Conservation (phyloP, 2,888 invertebrate species). For the Chelonus formosanus region DNA sequence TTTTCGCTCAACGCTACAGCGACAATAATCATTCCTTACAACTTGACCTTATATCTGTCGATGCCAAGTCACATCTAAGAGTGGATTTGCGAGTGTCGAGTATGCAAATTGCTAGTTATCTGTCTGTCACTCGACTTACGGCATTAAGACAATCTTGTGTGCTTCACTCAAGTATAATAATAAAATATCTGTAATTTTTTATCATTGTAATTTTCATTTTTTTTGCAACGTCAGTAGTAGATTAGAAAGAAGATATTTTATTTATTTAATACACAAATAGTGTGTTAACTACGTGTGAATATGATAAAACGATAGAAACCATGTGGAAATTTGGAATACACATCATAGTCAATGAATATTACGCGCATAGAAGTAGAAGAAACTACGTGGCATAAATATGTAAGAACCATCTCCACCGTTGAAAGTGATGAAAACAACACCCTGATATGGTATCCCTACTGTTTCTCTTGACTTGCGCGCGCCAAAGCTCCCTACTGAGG, state of each 20-base stretch:
- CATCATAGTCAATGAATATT: slow-evolving; percentile 34
- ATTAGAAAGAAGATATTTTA: too few species aligned
- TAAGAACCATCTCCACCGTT: slow-evolving; percentile 52
- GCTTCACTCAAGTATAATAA: neutral
- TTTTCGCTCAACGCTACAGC: slow-evolving; percentile 37
- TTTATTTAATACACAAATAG: too few species aligned
- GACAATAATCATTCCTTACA: slow-evolving; percentile 43
- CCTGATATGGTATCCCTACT: slow-evolving; percentile 3
- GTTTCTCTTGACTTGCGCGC: neutral
- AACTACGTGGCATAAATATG: slow-evolving; percentile 64
- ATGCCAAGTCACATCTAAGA: slow-evolving; percentile 24
- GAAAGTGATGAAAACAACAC: neutral
- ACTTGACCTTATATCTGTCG: slow-evolving; percentile 36
- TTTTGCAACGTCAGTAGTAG: too few species aligned
- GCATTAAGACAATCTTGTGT: neutral
- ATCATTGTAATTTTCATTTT: too few species aligned
- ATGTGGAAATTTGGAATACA: slow-evolving; percentile 13
- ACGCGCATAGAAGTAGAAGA: slow-evolving; percentile 47
- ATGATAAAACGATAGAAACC: too few species aligned
- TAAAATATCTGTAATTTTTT: too few species aligned
- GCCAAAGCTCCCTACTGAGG: slow-evolving; percentile 35
- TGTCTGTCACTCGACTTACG: slow-evolving; percentile 29
- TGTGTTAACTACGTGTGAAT: too few species aligned
- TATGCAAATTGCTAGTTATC: slow-evolving; percentile 42
- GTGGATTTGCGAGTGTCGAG: slow-evolving; percentile 33